phyloP scores from a whole-genome alignment of 2,797 vertebrate genomes.

The Chromobotia macracanthus region DNA sequence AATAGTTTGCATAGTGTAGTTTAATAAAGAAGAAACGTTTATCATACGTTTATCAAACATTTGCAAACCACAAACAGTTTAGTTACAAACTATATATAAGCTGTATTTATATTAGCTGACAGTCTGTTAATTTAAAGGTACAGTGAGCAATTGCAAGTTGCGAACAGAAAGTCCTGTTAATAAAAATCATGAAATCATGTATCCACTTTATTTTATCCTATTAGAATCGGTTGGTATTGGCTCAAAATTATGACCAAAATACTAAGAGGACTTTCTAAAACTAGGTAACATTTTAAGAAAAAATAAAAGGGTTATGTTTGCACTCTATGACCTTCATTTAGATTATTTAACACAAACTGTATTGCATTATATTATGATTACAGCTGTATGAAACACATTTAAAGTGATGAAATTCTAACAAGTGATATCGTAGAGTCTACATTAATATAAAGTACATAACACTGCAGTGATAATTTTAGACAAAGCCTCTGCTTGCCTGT shows the following conservation, averaged over 20 bases:
- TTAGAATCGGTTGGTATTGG: no score
- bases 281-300: no score
- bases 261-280: no score
- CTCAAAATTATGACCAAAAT: no score
- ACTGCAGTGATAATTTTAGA: conserved; percentile 58
- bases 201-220: no score
- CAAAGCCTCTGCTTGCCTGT: conserved; percentile 71
- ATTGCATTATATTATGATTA: not conserved
- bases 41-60: not conserved
- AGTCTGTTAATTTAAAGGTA: no score
- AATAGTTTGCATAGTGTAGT: not conserved
- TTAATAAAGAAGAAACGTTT: not conserved
- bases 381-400: not conserved
- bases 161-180: no score
- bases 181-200: no score
- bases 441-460: not conserved
- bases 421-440: not conserved
- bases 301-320: no score
- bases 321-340: no score
- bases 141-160: no score
- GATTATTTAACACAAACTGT: not conserved
- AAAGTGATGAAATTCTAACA: not conserved
- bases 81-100: not conserved
- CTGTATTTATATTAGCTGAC: no score
- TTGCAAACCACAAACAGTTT: not conserved